Base-by-base conservation (phyloP, 1,140 invertebrate genomes). In the Drosophila lini region DNA sequence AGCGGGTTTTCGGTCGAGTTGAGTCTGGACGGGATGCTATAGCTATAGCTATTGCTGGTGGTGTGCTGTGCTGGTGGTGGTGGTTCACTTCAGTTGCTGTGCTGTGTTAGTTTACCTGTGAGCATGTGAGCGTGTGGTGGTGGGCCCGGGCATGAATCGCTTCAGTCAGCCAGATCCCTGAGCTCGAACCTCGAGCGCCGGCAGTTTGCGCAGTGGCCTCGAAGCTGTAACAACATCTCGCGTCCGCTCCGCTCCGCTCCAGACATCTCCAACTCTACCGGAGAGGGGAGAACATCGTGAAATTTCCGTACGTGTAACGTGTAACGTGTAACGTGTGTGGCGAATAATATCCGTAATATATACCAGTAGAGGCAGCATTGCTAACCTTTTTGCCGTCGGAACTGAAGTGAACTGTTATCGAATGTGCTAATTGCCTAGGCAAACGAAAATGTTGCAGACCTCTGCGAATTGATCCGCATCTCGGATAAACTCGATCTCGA, bases 191-290 rank as follows among this genome's bases (percentile, higher is more conserved):
- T 64, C 78, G 64, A 74, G 82, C 82, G 64, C 76, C 80, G 83
- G 85, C 84, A 89, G 84, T 89, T 80, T 68, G 78, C 78, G 80
- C 77, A 84, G 74, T 89, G 84, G 80, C 81, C 78, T 89, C 84
- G 84, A 74, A 84, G 84, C 81, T 89, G 80, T 89, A 89, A 89
- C 84, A 89, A 89, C 84, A 81, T 88, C 73, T 58, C 80, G 81
- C 84, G 84, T 78, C 74, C 64, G 58, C 56, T 55, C 31, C 45
- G 31, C 50, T 55, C 31, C 45, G 31, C 32, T 53, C 32, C 16
- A 44, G 16, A 32, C 31, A 25, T 10, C 31, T 60, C 47, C 19
- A 28, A 25, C 52, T 55, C 52, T 25, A 6, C 36, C 36, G 36
- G 68, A 36, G 44, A 63, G 62, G n/a, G 40, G 62, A 36, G 41